phyloP scores from a whole-genome alignment of 2,888 invertebrate genomes.

The Vanessa cardui region DNA sequence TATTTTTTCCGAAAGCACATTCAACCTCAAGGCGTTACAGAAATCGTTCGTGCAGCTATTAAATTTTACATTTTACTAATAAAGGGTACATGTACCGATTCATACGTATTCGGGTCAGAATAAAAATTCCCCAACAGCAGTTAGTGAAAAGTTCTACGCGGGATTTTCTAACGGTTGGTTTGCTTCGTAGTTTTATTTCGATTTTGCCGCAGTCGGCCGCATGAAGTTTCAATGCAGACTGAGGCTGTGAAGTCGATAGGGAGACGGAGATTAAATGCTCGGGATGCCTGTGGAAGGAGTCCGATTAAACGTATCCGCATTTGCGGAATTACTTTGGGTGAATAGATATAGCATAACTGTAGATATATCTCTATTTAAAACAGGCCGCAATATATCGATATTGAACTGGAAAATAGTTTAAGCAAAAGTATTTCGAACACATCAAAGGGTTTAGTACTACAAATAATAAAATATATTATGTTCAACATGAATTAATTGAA shows the following conservation, averaged over 20 bases:
- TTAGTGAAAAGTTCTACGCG: constrained; percentile 27
- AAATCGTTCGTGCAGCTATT: neutral
- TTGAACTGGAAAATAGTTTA: too few relatives aligned
- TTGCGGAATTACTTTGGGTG: constrained; percentile 23
- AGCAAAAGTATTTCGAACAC: too few relatives aligned
- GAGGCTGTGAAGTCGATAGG: constrained; percentile 34
- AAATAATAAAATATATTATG: too few relatives aligned
- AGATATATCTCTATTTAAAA: constrained; percentile 2
- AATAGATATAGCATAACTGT: neutral
- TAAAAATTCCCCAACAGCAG: constrained; percentile 16
- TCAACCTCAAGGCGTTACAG: neutral
- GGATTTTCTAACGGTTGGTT: constrained; percentile 38
- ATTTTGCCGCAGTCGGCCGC: constrained; percentile 36
- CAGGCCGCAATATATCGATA: neutral
- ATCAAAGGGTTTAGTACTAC: too few relatives aligned
- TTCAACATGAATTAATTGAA: too few relatives aligned
- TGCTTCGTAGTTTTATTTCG: constrained; percentile 41
- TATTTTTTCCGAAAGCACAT: neutral
- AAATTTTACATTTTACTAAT: neutral
- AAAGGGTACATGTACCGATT: constrained; percentile 3
- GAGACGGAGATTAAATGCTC: constrained; percentile 39
- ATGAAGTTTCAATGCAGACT: constrained; percentile 38
- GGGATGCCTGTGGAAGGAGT: constrained; percentile 28
- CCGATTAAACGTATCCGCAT: constrained; percentile 31
- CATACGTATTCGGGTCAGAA: constrained; percentile 12